Conservation (phyloP, 2,888 invertebrate species). For the Rhabditophanes sp. region DNA sequence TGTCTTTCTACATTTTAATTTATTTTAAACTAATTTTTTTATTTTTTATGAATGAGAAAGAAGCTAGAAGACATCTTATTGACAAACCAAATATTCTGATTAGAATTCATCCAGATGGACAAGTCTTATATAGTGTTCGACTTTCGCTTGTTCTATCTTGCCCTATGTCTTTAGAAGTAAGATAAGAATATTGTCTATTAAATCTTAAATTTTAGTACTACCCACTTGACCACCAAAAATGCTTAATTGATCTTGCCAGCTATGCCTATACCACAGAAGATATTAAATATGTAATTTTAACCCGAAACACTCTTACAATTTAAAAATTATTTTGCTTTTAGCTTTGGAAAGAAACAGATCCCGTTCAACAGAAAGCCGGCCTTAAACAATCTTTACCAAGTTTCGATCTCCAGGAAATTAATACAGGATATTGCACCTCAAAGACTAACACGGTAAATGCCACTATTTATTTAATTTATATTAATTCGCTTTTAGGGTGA, state of each 20-base stretch:
- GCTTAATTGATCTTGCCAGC: conserved; percentile 84
- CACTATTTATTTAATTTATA: neutral
- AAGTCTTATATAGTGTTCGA: conserved; percentile 71
- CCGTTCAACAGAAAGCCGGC: conserved; percentile 67
- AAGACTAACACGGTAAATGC: conserved; percentile 70
- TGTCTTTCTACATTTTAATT: too few species aligned
- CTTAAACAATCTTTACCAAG: conserved; percentile 59
- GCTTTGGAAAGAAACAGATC: conserved; percentile 82
- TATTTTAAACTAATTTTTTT: too few species aligned
- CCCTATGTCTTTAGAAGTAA: conserved; percentile 90
- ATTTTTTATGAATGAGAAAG: too few species aligned
- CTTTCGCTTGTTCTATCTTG: conserved; percentile 86
- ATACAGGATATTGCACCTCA: conserved; percentile 87
- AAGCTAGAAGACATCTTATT: conserved; percentile 26
- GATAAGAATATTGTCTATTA: too few species aligned
- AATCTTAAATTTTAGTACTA: too few species aligned
- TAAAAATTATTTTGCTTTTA: too few species aligned
- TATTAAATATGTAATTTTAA: conserved; percentile 75
- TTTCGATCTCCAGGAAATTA: conserved; percentile 80
- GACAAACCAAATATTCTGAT: conserved; percentile 63
- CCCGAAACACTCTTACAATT: too few species aligned
- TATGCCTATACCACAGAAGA: conserved; percentile 91
- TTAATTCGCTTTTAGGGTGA: conserved; percentile 7
- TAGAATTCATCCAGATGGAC: conserved; percentile 80
- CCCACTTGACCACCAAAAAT: conserved; percentile 83